Conservation (phyloP, 2,113 vertebrate genomes). For the Smithornis capensis region DNA sequence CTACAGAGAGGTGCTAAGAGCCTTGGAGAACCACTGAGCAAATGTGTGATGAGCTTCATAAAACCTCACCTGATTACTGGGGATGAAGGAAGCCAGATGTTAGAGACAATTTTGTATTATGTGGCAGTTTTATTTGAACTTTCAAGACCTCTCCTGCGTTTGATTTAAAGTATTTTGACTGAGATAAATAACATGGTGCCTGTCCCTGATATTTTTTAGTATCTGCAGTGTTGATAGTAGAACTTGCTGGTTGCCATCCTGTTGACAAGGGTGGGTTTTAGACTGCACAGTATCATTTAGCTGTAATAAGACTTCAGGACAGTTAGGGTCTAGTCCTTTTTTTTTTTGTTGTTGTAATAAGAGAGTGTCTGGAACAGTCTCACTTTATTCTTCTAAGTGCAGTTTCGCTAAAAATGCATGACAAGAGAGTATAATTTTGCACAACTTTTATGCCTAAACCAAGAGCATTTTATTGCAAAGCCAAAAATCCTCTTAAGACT, state of each 20-base stretch:
- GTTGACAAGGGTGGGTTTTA: conserved; percentile 38
- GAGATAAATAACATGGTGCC: conserved; percentile 35
- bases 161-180: conserved; percentile 3
- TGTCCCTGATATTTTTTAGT: conserved; percentile 27
- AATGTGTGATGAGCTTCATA: neutral
- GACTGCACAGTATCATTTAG: conserved; percentile 27
- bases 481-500: conserved; percentile 23
- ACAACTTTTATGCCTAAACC: conserved; percentile 61
- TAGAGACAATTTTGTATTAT: conserved; percentile 20
- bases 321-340: conserved; percentile 14
- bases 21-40: conserved; percentile 12
- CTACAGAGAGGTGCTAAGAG: conserved; percentile 29
- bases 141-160: conserved; percentile 15
- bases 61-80: neutral
- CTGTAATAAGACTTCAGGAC: conserved; percentile 28
- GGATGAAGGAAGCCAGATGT: conserved; percentile 10
- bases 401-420: conserved; percentile 55
- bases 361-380: conserved; percentile 64
- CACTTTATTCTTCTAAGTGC: conserved; percentile 60
- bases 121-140: conserved; percentile 23
- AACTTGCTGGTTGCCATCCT: conserved; percentile 38
- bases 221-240: neutral
- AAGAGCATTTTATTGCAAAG: conserved; percentile 26
- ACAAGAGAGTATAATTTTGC: conserved; percentile 56
- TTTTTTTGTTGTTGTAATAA: conserved; percentile 32